Evolutionary conservation across 2,113 vertebrate species (phyloP).

Genomic region (Daubentonia madagascariensis): DNA sequence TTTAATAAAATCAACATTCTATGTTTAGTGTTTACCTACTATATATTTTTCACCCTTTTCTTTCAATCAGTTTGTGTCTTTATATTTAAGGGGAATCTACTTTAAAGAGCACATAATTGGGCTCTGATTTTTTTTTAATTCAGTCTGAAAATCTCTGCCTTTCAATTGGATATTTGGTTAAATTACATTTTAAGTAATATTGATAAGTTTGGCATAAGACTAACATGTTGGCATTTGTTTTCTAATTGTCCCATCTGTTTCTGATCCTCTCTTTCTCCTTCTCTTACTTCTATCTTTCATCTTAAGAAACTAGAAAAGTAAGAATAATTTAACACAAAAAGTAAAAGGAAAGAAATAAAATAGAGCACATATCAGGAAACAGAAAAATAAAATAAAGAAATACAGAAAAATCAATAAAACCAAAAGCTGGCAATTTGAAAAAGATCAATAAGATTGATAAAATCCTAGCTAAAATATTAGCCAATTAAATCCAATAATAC

Average conservation of each 20-base stretch:
- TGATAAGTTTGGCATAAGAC: not conserved
- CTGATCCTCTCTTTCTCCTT: not conserved
- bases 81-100: not conserved
- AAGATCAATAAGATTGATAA: not conserved
- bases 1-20: not conserved
- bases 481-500: not conserved
- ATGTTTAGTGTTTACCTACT: not conserved
- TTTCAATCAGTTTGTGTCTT: not conserved
- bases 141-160: not conserved
- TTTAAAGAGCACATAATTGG: not conserved
- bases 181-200: not conserved
- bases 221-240: not conserved
- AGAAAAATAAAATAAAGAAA: not conserved
- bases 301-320: not conserved
- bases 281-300: not conserved
- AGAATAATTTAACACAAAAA: not conserved
- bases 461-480: not conserved
- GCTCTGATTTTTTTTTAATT: not conserved
- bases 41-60: not conserved
- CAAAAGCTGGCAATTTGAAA: not conserved
- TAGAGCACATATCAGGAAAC: not conserved
- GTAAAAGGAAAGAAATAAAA: not conserved
- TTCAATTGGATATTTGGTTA: not conserved
- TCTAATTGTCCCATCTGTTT: not conserved
- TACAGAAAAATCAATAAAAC: not conserved